These are phyloP conservation scores for Argopecten irradians DNA, from an alignment of 1,140 invertebrate species.

Conservation along the genomic window DNA sequence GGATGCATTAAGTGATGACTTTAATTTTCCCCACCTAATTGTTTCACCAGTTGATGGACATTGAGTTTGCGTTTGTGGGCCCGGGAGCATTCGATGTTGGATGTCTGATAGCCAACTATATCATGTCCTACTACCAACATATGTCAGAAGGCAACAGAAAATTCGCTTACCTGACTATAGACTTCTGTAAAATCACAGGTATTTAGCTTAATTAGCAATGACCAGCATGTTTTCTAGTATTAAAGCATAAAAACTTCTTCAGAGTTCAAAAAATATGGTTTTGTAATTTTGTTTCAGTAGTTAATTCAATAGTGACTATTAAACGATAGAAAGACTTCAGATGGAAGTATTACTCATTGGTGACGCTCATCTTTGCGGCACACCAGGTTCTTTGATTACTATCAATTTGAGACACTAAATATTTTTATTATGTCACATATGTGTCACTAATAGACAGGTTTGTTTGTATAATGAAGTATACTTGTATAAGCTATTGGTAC, in stretches of 20 bases:
- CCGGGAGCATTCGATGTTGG: conserved; percentile 64
- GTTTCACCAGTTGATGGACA: conserved; percentile 59
- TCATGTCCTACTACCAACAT: conserved; percentile 63
- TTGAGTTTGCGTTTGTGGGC: conserved; percentile 64
- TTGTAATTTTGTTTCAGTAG: too few species aligned
- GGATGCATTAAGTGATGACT: neutral
- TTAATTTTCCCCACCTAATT: neutral
- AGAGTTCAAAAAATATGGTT: too few species aligned
- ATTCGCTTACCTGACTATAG: conserved; percentile 61
- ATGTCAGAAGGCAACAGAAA: conserved; percentile 60
- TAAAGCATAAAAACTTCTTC: neutral
- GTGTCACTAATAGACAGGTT: too few species aligned
- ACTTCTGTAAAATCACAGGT: conserved; percentile 61
- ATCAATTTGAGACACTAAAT: too few species aligned
- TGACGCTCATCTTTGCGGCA: too few species aligned
- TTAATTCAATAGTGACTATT: too few species aligned
- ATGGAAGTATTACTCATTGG: too few species aligned
- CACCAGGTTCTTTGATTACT: too few species aligned
- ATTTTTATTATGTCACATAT: too few species aligned
- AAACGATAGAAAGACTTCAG: too few species aligned
- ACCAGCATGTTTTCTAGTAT: neutral
- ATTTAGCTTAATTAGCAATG: neutral
- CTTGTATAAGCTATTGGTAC: too few species aligned
- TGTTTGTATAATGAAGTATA: too few species aligned
- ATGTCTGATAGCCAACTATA: conserved; percentile 62